These are phyloP conservation scores for Cinclus cinclus DNA, from an alignment of 2,113 vertebrate genomes.

Conservation along the genomic window DNA sequence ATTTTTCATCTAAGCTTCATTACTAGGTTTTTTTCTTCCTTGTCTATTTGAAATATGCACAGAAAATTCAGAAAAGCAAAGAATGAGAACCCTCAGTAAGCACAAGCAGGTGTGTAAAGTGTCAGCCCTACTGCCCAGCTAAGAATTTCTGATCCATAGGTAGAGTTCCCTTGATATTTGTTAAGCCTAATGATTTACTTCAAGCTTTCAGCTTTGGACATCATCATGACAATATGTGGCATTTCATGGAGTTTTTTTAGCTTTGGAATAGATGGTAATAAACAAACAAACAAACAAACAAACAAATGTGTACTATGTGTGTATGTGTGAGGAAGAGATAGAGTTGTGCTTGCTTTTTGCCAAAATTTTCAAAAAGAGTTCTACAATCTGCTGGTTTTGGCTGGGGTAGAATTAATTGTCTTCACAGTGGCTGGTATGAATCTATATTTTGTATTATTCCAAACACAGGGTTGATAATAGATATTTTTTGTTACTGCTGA, in stretches of 20 bases:
- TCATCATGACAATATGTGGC: neutral
- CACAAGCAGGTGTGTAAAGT: neutral
- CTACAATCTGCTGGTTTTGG: neutral
- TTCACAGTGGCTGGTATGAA: neutral
- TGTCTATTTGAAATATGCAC: neutral
- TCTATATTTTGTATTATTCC: neutral
- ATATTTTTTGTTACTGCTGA: neutral
- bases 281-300: neutral
- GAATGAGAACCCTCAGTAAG: neutral
- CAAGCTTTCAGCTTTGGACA: neutral
- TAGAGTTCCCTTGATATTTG: neutral
- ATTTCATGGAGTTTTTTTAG: neutral
- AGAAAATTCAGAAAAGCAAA: neutral
- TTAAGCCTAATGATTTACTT: neutral
- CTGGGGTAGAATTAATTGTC: neutral
- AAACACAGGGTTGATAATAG: neutral
- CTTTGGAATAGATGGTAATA: neutral
- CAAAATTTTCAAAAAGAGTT: neutral
- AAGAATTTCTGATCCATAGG: neutral
- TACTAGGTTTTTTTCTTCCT: neutral
- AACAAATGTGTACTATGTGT: neutral
- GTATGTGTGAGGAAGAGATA: neutral
- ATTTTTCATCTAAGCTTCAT: neutral
- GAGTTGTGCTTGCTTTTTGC: neutral
- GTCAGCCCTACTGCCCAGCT: neutral